Percentiles rank a stretch among this genome's conserved stretches.
phyloP scores from a whole-genome alignment of 2,113 vertebrate species.

The Rattus rattus region DNA sequence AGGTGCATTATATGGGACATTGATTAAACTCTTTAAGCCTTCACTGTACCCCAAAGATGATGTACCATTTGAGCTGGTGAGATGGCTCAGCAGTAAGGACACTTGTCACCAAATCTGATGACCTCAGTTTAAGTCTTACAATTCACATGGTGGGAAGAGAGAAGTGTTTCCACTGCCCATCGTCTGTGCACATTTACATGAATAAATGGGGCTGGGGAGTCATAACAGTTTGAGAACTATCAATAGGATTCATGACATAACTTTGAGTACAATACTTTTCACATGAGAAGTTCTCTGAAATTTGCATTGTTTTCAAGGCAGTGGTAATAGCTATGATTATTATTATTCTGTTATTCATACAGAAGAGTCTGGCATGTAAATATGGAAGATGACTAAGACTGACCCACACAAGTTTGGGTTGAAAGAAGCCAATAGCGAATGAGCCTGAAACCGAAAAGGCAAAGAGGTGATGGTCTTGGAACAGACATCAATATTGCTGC shows the following conservation, averaged over 20 bases:
- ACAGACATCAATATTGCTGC: conserved; percentile 29
- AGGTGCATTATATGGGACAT: not conserved
- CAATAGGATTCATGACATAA: not conserved
- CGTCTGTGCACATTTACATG: not conserved
- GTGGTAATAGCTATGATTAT: not conserved
- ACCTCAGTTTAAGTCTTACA: not conserved
- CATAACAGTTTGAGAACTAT: not conserved
- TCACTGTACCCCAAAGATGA: not conserved
- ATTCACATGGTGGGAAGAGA: not conserved
- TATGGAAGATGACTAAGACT: not conserved
- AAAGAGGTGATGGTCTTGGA: conserved; percentile 37
- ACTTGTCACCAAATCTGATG: not conserved
- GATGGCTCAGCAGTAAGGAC: not conserved
- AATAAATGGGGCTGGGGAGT: not conserved
- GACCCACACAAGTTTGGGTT: not conserved
- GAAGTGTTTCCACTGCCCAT: not conserved
- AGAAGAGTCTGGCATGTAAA: not conserved
- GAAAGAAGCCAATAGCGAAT: conserved; percentile 37
- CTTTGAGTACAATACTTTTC: not conserved
- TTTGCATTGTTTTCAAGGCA: not conserved
- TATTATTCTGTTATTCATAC: not conserved
- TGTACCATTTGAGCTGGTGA: not conserved
- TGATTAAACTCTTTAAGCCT: conserved; percentile 10
- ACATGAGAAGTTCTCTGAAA: not conserved
- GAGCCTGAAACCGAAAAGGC: conserved; percentile 19